Evolutionary conservation across 2,888 invertebrate species (phyloP).

Genomic region (Cybosia mesomella): DNA sequence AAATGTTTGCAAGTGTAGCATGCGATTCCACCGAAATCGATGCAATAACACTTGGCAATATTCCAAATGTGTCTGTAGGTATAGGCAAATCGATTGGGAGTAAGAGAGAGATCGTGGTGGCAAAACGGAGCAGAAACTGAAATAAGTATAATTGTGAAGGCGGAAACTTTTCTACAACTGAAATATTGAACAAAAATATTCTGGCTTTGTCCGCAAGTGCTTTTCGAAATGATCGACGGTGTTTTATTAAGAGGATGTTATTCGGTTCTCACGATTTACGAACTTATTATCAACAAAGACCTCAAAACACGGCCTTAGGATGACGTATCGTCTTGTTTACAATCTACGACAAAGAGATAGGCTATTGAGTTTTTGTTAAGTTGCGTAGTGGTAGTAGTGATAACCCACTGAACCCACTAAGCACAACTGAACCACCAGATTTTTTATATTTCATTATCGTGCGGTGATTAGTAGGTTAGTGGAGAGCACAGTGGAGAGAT

Average conservation of each 20-base stretch:
- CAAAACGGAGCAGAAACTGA: slow-evolving; percentile 37
- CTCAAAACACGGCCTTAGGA: slow-evolving; percentile 2
- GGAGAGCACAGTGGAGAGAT: too few species aligned
- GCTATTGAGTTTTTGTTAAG: not conserved
- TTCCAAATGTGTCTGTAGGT: slow-evolving; percentile 73
- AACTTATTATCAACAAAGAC: slow-evolving; percentile 25
- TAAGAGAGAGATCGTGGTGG: slow-evolving; percentile 34
- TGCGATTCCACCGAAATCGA: slow-evolving; percentile 57
- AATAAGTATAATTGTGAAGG: slow-evolving; percentile 50
- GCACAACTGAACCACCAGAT: not conserved
- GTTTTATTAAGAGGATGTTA: slow-evolving; percentile 29
- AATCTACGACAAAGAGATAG: not conserved
- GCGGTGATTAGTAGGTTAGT: too few species aligned
- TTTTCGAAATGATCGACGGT: slow-evolving; percentile 35
- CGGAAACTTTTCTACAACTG: slow-evolving; percentile 42
- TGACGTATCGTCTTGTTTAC: not conserved
- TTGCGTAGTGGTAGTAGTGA: not conserved
- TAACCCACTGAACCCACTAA: not conserved
- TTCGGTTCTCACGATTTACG: slow-evolving; percentile 26
- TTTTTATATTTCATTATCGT: too few species aligned
- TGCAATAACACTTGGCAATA: slow-evolving; percentile 80
- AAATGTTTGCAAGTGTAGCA: slow-evolving; percentile 57
- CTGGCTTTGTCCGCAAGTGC: slow-evolving; percentile 40
- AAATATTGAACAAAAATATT: slow-evolving; percentile 52
- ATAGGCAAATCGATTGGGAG: slow-evolving; percentile 77